Evolutionary conservation across 2,888 invertebrate genomes (phyloP), one percentile per base, ranked within the genome.

Genomic region (Strigamia maritima): DNA sequence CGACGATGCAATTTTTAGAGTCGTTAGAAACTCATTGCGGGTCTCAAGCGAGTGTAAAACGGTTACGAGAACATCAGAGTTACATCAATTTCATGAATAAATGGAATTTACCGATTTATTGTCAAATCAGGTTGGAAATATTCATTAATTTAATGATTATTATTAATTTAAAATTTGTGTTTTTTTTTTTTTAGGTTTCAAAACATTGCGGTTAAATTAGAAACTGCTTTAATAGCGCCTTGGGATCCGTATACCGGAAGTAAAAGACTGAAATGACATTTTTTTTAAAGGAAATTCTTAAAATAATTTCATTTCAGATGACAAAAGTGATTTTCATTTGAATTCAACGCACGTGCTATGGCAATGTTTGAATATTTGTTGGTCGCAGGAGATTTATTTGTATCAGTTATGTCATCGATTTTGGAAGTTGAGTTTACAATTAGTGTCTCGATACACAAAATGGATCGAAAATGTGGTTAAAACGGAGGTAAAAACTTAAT

Each of bases 81-180:
- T 95, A 93, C 84, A 90, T 90, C 83, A 91, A 90, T 81, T 94
- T 95, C 84, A 90, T 94, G 82, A 91, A 91, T 82, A 91, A 94
- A 83, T 98, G 97, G 94, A 97, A 97, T 87, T 88, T 97, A 77
- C 94, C 95, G 14, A 96, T 98, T n/a, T 98, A 98, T 87, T 97
- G 95, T 86, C 97, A 97, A 88, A 94, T 95, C 82, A 90, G 89
- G 89, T 89, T 82, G 80, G 80, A 40, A 79, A 76, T 38, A 16
- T 79, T 44, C 24, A 14, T 10, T 14, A 22, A 14, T 70, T 19
- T 10, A n/a, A 19, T 70, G 8, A 19, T 19, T 70, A 70, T 19
- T 70, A 24, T 77, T 16, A 24, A 40, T 35, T 40, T 31, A 16
- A 75, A 19, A 7, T 0, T 76, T 38, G 14, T 10, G 24, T 79